Conservation (phyloP, 2,797 vertebrate species). For the Taenioides sp. region DNA sequence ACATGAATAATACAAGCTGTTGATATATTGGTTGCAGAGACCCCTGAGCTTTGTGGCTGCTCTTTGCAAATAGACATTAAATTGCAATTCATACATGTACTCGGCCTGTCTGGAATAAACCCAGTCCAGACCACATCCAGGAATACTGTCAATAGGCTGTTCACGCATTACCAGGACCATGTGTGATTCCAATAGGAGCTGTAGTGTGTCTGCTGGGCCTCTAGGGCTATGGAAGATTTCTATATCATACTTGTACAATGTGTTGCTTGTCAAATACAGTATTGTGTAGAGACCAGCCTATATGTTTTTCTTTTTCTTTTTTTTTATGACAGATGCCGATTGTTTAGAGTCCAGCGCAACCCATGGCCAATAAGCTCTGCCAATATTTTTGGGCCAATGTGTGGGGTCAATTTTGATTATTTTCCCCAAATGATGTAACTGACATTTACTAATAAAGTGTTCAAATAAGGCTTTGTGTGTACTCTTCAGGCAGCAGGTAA, state of each 20-base stretch:
- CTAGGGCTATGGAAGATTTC: background rate
- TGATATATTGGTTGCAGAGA: conserved; percentile 1
- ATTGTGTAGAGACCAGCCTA: too few species aligned
- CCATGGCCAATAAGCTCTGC: too few species aligned
- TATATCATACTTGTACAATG: background rate
- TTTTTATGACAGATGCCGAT: too few species aligned
- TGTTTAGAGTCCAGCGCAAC: too few species aligned
- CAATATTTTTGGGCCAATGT: too few species aligned
- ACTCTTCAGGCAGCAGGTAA: too few species aligned
- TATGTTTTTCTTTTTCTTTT: too few species aligned
- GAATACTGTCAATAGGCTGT: background rate
- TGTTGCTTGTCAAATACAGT: background rate
- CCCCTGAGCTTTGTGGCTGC: background rate
- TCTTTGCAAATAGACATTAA: background rate
- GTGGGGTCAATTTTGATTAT: too few species aligned
- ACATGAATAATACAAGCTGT: conserved; percentile 11
- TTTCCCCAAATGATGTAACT: too few species aligned
- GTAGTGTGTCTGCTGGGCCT: background rate
- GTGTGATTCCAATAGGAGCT: background rate
- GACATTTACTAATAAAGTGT: too few species aligned
- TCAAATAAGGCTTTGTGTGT: too few species aligned
- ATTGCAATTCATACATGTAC: background rate
- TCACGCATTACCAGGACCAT: background rate
- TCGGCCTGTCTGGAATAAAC: background rate
- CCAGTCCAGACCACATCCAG: background rate